Conservation (phyloP, 2,113 vertebrate species). For the Meles meles region DNA sequence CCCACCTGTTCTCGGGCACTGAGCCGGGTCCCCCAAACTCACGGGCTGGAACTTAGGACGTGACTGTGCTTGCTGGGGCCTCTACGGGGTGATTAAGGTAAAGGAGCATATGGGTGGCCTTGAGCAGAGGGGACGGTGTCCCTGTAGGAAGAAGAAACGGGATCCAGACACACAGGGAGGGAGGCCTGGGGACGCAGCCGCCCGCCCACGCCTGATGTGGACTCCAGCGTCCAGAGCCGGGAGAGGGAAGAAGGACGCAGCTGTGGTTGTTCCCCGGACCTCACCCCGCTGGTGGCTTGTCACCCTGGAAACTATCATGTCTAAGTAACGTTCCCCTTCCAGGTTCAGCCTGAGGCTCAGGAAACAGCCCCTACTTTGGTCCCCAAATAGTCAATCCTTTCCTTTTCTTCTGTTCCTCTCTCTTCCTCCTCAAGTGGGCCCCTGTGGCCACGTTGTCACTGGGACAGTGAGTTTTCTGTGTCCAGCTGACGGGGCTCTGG, state of each 20-base stretch:
- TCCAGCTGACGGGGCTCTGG: accelerated
- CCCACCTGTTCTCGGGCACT: accelerated
- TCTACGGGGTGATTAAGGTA: background rate
- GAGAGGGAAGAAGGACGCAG: background rate
- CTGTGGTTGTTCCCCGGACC: background rate
- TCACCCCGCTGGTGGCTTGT: background rate
- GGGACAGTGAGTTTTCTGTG: too few relatives aligned
- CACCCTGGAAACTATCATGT: accelerated
- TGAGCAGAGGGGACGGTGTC: accelerated
- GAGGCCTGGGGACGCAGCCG: background rate
- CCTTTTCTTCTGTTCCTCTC: background rate
- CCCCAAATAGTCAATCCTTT: accelerated
- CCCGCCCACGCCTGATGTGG: accelerated
- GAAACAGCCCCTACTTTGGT: background rate
- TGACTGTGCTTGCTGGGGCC: too few relatives aligned
- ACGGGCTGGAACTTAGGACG: accelerated
- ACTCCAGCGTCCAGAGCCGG: accelerated
- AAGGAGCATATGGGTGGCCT: accelerated
- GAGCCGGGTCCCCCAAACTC: too few relatives aligned
- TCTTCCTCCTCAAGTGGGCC: background rate
- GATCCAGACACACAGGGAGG: background rate
- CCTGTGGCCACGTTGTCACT: accelerated
- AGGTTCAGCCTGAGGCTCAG: background rate
- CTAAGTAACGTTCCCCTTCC: accelerated
- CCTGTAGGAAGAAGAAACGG: background rate